phyloP scores from a whole-genome alignment of 1,140 invertebrate species.

The Acromyrmex heyeri region DNA sequence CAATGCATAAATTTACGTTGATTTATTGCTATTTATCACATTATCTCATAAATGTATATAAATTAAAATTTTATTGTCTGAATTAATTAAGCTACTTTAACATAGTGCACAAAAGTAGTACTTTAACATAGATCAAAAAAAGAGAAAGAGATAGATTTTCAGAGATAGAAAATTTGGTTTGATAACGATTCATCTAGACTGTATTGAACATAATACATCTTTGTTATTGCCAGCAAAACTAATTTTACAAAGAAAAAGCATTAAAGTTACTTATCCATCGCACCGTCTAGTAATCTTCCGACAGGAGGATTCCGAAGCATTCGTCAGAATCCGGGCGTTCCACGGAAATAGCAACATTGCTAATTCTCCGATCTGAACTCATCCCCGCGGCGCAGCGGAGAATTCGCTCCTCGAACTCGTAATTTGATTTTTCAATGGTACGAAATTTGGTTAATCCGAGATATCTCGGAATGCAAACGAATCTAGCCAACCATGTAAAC shows the following conservation, averaged over 20 bases:
- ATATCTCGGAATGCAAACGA: constrained; percentile 63
- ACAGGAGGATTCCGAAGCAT: constrained; percentile 46
- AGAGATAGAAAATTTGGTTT: neutral
- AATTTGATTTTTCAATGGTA: constrained; percentile 59
- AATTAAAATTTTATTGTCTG: neutral
- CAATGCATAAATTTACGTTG: constrained; percentile 6
- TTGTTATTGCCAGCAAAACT: neutral
- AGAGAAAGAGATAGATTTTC: neutral
- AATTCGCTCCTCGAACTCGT: constrained; percentile 62
- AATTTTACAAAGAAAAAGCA: constrained; percentile 35
- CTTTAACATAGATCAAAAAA: neutral
- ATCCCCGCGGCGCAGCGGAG: constrained; percentile 25
- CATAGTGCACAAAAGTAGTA: neutral
- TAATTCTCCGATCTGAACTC: constrained; percentile 57
- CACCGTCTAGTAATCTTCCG: constrained; percentile 47
- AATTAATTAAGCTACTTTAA: constrained; percentile 6
- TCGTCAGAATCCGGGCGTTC: constrained; percentile 50
- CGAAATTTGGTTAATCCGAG: constrained; percentile 65
- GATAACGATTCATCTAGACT: neutral
- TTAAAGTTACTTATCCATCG: constrained; percentile 24
- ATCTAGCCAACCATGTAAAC: constrained; percentile 50
- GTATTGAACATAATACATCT: neutral
- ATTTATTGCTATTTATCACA: neutral
- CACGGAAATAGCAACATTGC: constrained; percentile 59
- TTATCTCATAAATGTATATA: neutral